Evolutionary conservation across 2,888 invertebrate genomes (phyloP).

Genomic region (Macrosoma leucophasiata): DNA sequence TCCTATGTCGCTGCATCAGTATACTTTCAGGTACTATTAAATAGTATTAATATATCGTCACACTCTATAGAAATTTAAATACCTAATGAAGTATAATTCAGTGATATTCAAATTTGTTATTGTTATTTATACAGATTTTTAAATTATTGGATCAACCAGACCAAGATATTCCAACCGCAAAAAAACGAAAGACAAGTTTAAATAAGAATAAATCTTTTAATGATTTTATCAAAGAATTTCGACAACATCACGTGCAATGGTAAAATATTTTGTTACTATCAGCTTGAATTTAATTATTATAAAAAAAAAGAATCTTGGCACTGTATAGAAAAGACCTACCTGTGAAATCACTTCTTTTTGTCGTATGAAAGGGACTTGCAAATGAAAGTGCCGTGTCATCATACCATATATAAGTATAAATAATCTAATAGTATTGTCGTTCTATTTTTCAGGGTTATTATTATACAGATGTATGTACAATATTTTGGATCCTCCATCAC

Average conservation of each 20-base stretch:
- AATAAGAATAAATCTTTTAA: conserved; percentile 49
- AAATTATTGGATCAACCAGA: conserved; percentile 19
- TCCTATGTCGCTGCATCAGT: conserved; percentile 48
- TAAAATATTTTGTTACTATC: conserved; percentile 24
- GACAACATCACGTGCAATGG: conserved; percentile 54
- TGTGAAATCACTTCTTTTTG: no score
- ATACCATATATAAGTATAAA: no score
- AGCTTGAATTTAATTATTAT: no score
- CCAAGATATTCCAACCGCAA: no score
- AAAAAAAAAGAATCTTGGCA: no score
- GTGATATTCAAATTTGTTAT: no score
- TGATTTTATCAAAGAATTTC: conserved; percentile 52
- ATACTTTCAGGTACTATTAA: conserved; percentile 51
- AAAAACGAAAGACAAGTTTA: conserved; percentile 41
- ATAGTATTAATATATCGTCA: conserved; percentile 10
- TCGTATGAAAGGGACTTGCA: no score
- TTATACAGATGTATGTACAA: conserved; percentile 45
- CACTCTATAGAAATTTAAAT: no score
- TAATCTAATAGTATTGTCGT: neutral
- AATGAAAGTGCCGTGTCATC: no score
- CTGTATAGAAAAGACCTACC: no score
- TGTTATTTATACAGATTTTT: conserved; percentile 30
- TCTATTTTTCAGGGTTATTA: conserved; percentile 48
- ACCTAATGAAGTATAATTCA: no score
- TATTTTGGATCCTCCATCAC: conserved; percentile 37